Percentiles rank a stretch among this genome's conserved stretches.
phyloP scores from a whole-genome alignment of 2,888 invertebrate genomes.

The Parascotia fuliginaria region DNA sequence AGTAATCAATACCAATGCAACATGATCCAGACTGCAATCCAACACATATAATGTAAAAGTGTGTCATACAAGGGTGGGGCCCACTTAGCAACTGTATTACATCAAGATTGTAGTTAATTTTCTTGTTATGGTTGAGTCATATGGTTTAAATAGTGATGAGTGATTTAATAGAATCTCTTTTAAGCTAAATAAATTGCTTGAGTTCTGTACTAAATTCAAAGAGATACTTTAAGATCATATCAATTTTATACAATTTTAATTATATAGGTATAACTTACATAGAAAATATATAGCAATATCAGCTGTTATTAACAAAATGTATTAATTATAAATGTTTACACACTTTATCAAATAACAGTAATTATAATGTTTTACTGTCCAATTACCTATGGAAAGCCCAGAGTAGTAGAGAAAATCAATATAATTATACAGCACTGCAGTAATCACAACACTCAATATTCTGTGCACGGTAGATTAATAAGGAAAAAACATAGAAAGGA shows the following conservation, averaged over 20 bases:
- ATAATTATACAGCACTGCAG: constrained; percentile 52
- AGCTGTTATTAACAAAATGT: constrained; percentile 1
- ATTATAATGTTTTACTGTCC: background rate
- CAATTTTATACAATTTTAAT: too few relatives aligned
- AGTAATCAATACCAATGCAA: constrained; percentile 48
- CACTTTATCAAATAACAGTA: background rate
- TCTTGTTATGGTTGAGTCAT: background rate
- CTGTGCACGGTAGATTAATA: constrained; percentile 33
- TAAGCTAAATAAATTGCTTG: too few relatives aligned
- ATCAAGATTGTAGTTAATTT: background rate
- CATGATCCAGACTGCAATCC: constrained; percentile 32
- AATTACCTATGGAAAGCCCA: background rate
- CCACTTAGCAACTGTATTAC: background rate
- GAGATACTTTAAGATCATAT: too few relatives aligned
- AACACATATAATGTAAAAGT: constrained; percentile 18
- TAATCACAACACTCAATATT: constrained; percentile 37
- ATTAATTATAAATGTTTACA: background rate
- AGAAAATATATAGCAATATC: background rate
- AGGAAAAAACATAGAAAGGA: constrained; percentile 52
- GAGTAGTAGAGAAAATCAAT: constrained; percentile 16
- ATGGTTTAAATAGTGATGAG: too few relatives aligned
- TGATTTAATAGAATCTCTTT: too few relatives aligned
- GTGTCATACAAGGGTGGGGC: constrained; percentile 42
- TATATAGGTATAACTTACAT: background rate
- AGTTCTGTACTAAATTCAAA: too few relatives aligned